These are phyloP conservation scores for Okamejei kenojei DNA, from an alignment of 2,797 vertebrate genomes.

Conservation along the genomic window DNA sequence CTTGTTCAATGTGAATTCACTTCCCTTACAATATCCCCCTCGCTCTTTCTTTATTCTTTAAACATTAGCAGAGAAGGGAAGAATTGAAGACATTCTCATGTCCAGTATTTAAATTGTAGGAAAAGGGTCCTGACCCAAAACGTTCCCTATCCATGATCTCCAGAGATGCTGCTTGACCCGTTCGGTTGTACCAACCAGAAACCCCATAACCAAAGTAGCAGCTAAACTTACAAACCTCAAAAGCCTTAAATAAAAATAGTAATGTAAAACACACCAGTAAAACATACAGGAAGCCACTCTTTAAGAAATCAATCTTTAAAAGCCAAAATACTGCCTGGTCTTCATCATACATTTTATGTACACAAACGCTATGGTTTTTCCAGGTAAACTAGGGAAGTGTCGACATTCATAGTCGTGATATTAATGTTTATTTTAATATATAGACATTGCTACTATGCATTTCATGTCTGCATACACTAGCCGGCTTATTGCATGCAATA, in stretches of 20 bases:
- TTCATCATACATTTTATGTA: background rate
- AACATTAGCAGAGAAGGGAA: background rate
- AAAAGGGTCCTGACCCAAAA: background rate
- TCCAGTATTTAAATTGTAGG: background rate
- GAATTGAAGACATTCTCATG: no score
- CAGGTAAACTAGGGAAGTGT: no score
- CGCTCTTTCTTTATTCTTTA: background rate
- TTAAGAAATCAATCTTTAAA: slow-evolving; percentile 6
- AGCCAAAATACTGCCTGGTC: background rate
- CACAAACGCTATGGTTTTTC: background rate
- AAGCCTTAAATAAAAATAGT: background rate
- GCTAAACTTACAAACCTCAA: background rate
- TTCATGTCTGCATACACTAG: background rate
- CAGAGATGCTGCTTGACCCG: no score
- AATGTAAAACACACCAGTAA: background rate
- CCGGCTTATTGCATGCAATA: background rate
- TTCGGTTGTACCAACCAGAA: background rate
- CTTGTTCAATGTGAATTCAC: background rate
- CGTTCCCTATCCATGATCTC: no score
- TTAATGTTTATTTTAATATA: background rate
- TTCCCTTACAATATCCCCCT: background rate
- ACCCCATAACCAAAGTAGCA: background rate
- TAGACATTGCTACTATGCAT: background rate
- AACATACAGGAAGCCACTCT: background rate
- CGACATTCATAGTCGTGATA: background rate